Evolutionary conservation across 2,113 vertebrate genomes (phyloP), one percentile per base, ranked within the genome.

Genomic region (Pimephales promelas): DNA sequence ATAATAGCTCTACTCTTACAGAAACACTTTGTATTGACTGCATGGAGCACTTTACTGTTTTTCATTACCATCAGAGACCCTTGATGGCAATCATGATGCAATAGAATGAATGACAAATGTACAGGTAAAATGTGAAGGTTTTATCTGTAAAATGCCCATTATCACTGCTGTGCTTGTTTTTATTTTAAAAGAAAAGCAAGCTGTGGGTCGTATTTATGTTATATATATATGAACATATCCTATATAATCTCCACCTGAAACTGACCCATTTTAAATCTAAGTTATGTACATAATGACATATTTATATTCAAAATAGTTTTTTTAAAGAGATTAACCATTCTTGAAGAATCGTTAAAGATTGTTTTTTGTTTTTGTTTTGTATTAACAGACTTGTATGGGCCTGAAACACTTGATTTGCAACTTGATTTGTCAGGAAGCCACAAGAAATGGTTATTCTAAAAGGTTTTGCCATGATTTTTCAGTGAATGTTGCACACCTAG

Each of bases 1-100:
- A 20, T 80, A n/a, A n/a, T n/a, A 52, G 18, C 56, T 45, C 22
- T 34, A 52, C 79, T 26, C 84, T 85, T 84, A 86, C 88, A 88
- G 85, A 87, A 80, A 75, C 89, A 87, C 79, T 92, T 84, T 89
- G 92, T 90, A 85, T 81, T 90, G 91, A 91, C 92, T 93, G 93
- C 93, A 94, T 94, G 91, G 92, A 93, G 93, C 93, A 92, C 92
- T 93, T 93, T 93, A 94, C 91, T 91, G 92, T 91, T 92, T 89
- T 88, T 34, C 20, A 86, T 89, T 88, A 88, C 81, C 90, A 87
- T 88, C 86, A 90, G 90, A 89, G 80, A 90, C 87, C 75, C 56
- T 89, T 91, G 87, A 89, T 85, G 89, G 89, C 88, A 90, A 91
- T 78, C 79, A 47, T 79, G 79, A 57, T 78, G 62, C 45, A 78